A percentile compares a stretch with the other conserved stretches of the same genome.
These are phyloP conservation scores for Eira barbara DNA, from an alignment of 2,113 vertebrate species.

Conservation along the genomic window DNA sequence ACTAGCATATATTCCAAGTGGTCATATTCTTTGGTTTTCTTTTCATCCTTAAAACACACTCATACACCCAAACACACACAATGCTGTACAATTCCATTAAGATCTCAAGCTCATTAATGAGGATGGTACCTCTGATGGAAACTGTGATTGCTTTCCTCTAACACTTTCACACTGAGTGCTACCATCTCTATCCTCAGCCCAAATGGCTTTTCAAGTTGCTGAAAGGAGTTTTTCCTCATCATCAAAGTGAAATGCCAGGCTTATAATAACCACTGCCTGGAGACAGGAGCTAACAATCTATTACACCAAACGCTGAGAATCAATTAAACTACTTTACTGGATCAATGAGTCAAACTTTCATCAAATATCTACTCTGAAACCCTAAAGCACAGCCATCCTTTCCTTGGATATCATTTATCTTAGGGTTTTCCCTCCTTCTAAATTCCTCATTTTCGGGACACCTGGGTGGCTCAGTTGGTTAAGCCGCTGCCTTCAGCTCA, in stretches of 20 bases:
- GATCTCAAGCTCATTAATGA: conserved; percentile 34
- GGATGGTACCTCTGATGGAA: conserved; percentile 41
- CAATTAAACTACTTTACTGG: conserved; percentile 68
- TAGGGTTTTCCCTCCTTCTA: background rate
- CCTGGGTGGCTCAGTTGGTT: too few species aligned
- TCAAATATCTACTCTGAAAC: background rate
- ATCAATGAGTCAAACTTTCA: conserved; percentile 66
- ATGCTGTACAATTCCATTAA: conserved; percentile 24
- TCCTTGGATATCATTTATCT: background rate
- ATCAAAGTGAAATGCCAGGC: conserved; percentile 53
- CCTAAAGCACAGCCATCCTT: conserved; percentile 14
- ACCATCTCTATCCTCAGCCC: conserved; percentile 24
- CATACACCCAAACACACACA: background rate
- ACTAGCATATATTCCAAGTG: background rate
- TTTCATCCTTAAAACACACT: conserved; percentile 9
- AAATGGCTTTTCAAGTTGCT: conserved; percentile 59
- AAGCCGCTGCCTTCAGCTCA: too few species aligned
- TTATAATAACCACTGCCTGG: conserved; percentile 65
- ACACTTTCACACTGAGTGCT: conserved; percentile 34
- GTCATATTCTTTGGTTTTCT: background rate
- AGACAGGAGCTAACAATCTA: conserved; percentile 61
- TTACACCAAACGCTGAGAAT: conserved; percentile 60
- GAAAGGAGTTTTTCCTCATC: conserved; percentile 59
- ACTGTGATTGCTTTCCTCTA: conserved; percentile 29
- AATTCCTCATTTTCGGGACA: conserved; percentile 27